Evolutionary conservation across 2,888 invertebrate genomes (phyloP).

Genomic region (Chymomyza caudatula): DNA sequence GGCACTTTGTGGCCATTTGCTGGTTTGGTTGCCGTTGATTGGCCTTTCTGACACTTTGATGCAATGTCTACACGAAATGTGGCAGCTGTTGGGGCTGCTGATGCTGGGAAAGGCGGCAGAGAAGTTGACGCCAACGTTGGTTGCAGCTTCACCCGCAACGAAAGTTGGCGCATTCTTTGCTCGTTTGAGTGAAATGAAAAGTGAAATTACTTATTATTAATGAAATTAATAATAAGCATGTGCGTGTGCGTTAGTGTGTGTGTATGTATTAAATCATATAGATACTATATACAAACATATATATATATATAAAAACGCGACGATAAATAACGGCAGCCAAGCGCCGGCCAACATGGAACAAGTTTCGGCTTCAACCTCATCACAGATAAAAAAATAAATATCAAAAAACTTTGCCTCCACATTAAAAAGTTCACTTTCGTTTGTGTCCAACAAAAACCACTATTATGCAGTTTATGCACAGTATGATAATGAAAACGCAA

Average conservation of each 20-base stretch:
- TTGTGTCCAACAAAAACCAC: conserved; percentile 54
- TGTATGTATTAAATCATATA: conserved; percentile 3
- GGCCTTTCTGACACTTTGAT: conserved; percentile 36
- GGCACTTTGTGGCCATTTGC: conserved; percentile 23
- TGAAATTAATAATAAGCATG: conserved; percentile 67
- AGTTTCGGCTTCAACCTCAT: conserved; percentile 53
- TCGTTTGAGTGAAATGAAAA: conserved; percentile 62
- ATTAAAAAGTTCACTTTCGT: conserved; percentile 71
- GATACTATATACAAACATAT: conserved; percentile 57
- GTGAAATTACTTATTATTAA: conserved; percentile 71
- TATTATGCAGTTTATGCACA: too few relatives aligned
- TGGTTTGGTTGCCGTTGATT: conserved; percentile 10
- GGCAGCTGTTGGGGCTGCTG: not conserved
- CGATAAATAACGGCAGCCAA: conserved; percentile 53
- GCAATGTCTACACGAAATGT: not conserved
- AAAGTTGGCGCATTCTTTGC: conserved; percentile 63
- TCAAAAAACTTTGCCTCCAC: conserved; percentile 55
- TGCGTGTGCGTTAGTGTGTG: conserved; percentile 39
- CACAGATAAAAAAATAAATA: conserved; percentile 23
- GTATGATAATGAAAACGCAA: conserved; percentile 68
- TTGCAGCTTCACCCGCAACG: conserved; percentile 57
- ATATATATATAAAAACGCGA: conserved; percentile 67
- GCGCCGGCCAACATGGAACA: conserved; percentile 43
- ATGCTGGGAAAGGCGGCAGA: not conserved
- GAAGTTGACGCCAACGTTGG: not conserved